These are phyloP conservation scores for Tiliacea aurago DNA, from an alignment of 2,888 invertebrate genomes.

Conservation along the genomic window DNA sequence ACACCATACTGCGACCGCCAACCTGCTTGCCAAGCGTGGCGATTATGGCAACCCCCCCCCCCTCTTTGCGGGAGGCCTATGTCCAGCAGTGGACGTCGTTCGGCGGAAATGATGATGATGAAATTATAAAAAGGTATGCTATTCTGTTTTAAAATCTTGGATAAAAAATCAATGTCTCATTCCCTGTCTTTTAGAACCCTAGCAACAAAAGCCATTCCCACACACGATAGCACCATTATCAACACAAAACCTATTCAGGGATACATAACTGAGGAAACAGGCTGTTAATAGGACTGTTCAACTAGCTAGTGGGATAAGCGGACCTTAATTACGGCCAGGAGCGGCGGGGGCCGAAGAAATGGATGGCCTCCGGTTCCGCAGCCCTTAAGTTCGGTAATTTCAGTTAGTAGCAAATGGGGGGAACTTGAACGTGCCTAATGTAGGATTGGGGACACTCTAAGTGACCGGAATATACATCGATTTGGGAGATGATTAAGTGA, in stretches of 20 bases:
- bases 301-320: constrained; percentile 71
- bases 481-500: constrained; percentile 41
- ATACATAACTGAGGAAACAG: constrained; percentile 59
- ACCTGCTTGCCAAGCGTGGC: no score
- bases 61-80: no score
- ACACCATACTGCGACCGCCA: no score
- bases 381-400: constrained; percentile 78
- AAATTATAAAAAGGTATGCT: no score
- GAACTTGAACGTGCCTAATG: constrained; percentile 73
- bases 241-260: constrained; percentile 45
- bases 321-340: constrained; percentile 73
- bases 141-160: no score
- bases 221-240: constrained; percentile 18
- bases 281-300: constrained; percentile 67
- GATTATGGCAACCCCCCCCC: no score
- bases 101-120: no score
- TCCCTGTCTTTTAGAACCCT: background rate
- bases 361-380: constrained; percentile 73
- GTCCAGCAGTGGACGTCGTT: no score
- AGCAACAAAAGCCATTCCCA: constrained; percentile 29
- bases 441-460: constrained; percentile 63
- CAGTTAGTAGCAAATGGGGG: constrained; percentile 76
- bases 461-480: constrained; percentile 53
- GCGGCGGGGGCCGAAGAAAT: constrained; percentile 70
- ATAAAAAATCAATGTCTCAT: background rate